Conservation (phyloP, 2,888 invertebrate genomes). For the Lypha dubia region DNA sequence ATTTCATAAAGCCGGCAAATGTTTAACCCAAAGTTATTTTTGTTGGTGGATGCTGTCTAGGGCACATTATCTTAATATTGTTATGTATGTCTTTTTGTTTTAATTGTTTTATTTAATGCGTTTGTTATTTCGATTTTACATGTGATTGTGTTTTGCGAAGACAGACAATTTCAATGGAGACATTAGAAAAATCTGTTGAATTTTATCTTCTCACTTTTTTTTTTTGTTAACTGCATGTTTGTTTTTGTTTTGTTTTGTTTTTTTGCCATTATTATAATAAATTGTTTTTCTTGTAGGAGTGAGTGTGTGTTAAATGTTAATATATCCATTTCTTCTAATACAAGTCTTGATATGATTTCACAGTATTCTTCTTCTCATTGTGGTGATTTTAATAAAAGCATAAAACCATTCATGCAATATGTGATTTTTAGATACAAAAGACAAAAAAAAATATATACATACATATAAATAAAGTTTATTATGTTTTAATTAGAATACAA, state of each 20-base stretch:
- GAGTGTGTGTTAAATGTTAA: slow-evolving; percentile 44
- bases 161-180: slow-evolving; percentile 76
- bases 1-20: slow-evolving; percentile 52
- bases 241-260: no score
- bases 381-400: slow-evolving; percentile 63
- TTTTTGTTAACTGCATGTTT: slow-evolving; percentile 15
- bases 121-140: slow-evolving; percentile 37
- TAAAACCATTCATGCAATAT: slow-evolving; percentile 69
- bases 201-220: no score
- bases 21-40: slow-evolving; percentile 53
- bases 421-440: slow-evolving; percentile 64
- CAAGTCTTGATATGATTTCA: slow-evolving; percentile 9
- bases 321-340: neutral
- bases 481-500: slow-evolving; percentile 67
- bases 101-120: slow-evolving; percentile 67
- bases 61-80: slow-evolving; percentile 64
- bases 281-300: slow-evolving; percentile 51
- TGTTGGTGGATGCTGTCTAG: slow-evolving; percentile 40
- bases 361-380: neutral
- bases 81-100: slow-evolving; percentile 70
- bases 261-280: slow-evolving; percentile 67
- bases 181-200: slow-evolving; percentile 81
- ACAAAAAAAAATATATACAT: slow-evolving; percentile 34
- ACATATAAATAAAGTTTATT: slow-evolving; percentile 65
- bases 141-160: slow-evolving; percentile 15